A percentile compares a stretch with the other conserved stretches of the same genome.
These are phyloP conservation scores for Chaenocephalus aceratus DNA, from an alignment of 2,113 vertebrate genomes.

Conservation along the genomic window DNA sequence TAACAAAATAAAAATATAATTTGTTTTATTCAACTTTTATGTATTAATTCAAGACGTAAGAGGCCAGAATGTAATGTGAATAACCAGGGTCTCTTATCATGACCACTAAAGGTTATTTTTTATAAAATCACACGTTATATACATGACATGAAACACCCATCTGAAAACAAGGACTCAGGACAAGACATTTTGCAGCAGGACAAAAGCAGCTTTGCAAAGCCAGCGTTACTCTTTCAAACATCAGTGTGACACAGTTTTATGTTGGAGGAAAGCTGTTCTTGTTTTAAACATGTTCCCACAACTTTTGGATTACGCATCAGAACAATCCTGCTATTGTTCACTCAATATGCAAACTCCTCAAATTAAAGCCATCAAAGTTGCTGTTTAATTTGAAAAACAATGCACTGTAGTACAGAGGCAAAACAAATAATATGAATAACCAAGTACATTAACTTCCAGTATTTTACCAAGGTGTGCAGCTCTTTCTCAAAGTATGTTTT, in stretches of 20 bases:
- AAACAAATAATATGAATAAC: neutral
- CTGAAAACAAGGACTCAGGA: constrained; percentile 4
- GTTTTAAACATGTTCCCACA: neutral
- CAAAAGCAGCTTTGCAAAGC: constrained; percentile 26
- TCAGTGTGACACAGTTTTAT: neutral
- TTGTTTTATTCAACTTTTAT: neutral
- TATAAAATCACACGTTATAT: constrained; percentile 34
- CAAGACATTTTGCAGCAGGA: constrained; percentile 24
- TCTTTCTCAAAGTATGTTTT: neutral
- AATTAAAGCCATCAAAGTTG: constrained; percentile 10
- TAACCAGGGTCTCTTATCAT: constrained; percentile 7
- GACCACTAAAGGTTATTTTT: constrained; percentile 13
- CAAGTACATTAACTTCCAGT: neutral
- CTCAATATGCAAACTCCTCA: neutral
- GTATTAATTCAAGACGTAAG: neutral
- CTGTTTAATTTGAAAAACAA: neutral
- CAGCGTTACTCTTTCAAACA: neutral
- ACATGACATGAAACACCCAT: constrained; percentile 27
- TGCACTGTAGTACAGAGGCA: neutral
- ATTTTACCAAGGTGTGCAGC: neutral
- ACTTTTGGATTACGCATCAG: neutral
- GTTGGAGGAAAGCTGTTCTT: neutral
- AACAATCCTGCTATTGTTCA: neutral
- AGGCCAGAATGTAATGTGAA: constrained; percentile 21
- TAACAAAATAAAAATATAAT: neutral